phyloP scores from a whole-genome alignment of 2,113 vertebrate genomes.

The Tachysurus fulvidraco region DNA sequence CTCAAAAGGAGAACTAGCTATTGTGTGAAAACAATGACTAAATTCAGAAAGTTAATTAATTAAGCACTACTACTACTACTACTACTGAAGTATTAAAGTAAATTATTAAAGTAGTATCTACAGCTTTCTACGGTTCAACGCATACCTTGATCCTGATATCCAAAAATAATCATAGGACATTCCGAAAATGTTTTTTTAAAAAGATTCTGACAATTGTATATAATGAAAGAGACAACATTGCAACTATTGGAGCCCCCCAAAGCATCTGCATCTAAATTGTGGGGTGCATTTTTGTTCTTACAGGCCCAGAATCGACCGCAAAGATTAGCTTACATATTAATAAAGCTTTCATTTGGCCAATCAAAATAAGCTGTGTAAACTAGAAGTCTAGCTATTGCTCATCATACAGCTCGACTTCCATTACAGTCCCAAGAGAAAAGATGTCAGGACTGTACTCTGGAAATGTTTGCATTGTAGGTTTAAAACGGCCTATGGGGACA shows the following conservation, averaged over 20 bases:
- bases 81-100: neutral
- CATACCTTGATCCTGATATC: neutral
- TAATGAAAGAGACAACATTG: neutral
- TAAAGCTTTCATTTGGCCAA: neutral
- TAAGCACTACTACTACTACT: no score
- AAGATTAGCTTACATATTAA: neutral
- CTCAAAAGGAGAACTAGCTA: neutral
- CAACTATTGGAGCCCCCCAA: neutral
- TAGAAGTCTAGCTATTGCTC: neutral
- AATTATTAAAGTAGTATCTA: no score
- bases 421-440: neutral
- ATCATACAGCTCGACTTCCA: neutral
- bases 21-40: neutral
- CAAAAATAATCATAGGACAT: neutral
- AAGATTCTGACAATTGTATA: neutral
- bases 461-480: neutral
- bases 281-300: no score
- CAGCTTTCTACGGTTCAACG: neutral
- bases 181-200: neutral
- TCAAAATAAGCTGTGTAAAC: neutral
- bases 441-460: neutral
- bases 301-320: neutral
- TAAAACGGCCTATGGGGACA: neutral
- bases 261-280: no score
- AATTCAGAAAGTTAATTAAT: no score